Evolutionary conservation across 2,888 invertebrate genomes (phyloP).

Genomic region (Stegophylla sp.): DNA sequence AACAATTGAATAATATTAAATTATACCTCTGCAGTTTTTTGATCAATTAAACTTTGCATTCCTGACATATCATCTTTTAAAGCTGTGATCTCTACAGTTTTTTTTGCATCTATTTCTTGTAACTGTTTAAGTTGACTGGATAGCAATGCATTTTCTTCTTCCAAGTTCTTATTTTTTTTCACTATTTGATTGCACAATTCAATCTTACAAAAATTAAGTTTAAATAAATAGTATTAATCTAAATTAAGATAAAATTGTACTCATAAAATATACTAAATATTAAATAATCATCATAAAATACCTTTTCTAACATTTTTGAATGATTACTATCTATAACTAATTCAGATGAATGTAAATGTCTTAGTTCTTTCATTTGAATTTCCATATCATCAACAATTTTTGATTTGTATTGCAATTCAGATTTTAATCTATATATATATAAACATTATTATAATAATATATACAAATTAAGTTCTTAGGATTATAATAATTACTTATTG

Average conservation of each 20-base stretch:
- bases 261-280: no score
- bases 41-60: constrained; percentile 57
- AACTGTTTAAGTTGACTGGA: constrained; percentile 25
- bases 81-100: constrained; percentile 29
- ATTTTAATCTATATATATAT: constrained; percentile 34
- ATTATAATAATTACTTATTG: constrained; percentile 36
- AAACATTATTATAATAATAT: constrained; percentile 10
- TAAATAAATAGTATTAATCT: background rate
- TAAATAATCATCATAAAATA: background rate
- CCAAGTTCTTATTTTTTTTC: constrained; percentile 46
- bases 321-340: constrained; percentile 26
- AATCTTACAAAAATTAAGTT: constrained; percentile 9
- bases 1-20: no score
- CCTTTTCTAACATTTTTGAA: constrained; percentile 54
- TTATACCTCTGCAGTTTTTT: constrained; percentile 43
- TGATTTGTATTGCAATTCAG: constrained; percentile 47
- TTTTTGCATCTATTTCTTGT: constrained; percentile 40
- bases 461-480: background rate
- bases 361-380: constrained; percentile 54
- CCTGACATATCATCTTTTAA: constrained; percentile 52
- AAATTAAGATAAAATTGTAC: background rate
- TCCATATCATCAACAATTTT: constrained; percentile 47
- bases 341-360: constrained; percentile 30
- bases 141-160: constrained; percentile 35
- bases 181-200: constrained; percentile 26